phyloP scores from a whole-genome alignment of 2,797 vertebrate genomes.

The Hemibagrus guttatus region DNA sequence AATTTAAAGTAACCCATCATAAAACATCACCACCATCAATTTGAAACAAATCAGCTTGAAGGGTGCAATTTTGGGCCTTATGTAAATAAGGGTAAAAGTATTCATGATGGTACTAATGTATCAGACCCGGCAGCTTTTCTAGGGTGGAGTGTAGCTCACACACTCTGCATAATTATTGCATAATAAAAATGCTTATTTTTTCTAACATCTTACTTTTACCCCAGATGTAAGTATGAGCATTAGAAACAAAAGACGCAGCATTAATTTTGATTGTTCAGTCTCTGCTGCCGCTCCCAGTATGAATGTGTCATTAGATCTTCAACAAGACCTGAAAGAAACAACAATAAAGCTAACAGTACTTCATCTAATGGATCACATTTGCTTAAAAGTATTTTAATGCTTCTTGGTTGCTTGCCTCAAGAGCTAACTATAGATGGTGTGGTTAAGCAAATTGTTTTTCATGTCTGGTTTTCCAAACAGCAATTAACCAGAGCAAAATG shows the following conservation, averaged over 20 bases:
- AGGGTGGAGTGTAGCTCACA: neutral
- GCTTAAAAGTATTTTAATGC: conserved; percentile 66
- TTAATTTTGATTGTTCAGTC: conserved; percentile 70
- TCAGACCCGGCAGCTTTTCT: neutral
- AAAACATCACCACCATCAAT: too few species aligned
- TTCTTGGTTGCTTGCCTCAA: conserved; percentile 66
- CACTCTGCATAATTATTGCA: neutral
- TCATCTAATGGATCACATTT: conserved; percentile 70
- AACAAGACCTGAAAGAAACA: conserved; percentile 64
- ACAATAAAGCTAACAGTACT: conserved; percentile 63
- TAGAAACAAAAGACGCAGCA: conserved; percentile 54
- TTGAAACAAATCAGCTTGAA: too few species aligned
- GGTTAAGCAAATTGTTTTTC: conserved; percentile 71
- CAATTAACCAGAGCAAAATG: conserved; percentile 13
- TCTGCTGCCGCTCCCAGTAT: conserved; percentile 68
- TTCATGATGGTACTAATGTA: neutral
- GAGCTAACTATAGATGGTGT: conserved; percentile 67
- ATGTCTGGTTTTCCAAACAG: conserved; percentile 67
- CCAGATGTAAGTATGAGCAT: conserved; percentile 65
- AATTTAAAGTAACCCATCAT: neutral
- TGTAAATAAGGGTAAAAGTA: neutral
- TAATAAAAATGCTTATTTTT: neutral
- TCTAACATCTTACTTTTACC: conserved; percentile 52
- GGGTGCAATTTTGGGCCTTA: neutral
- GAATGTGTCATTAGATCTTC: conserved; percentile 72